Base-by-base conservation (phyloP, 2,888 invertebrate genomes). In the Lepidocyrtoides sp. region DNA sequence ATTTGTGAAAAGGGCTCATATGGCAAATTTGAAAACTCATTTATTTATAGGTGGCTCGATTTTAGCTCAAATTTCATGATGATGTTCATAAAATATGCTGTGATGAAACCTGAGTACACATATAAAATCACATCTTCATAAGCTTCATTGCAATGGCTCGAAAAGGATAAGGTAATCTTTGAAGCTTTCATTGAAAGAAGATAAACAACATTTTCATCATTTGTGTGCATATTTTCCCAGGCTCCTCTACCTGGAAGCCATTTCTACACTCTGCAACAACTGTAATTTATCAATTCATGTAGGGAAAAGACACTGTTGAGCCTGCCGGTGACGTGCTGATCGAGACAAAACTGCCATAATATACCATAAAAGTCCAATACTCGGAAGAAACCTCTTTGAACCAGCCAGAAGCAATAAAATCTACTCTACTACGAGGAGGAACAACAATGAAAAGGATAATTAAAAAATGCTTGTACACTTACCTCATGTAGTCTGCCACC, bases 371-470 rank as follows among this genome's bases (percentile, higher is more conserved):
- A 60, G 26, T 10, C 10, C 20, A 60, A 60, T 20, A 60, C 60
- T n/a, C 57, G 20, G 10, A 12, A 60, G 14, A 60, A 60, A 60
- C 60, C 23, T n/a, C 66, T 66, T 66, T 66, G 66, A 66, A 66
- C 66, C 66, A 14, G 32, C 32, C 29, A 32, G 66, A 32, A 66
- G 32, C 66, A 8, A 60, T 66, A 66, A 66, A 66, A 66, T 66
- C 60, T 20, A 60, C 23, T 66, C 66, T 66, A 32, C 32, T 8
- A 8, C 7, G 36, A 2, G 7, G 36, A 36, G 12, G 5, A 66
- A n/a, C 66, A 66, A 66, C 66, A 32, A 32, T 66, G 66, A 66
- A 66, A 66, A 66, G 32, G 66, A 26, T 66, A 66, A 66, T 66
- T 66, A 26, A 32, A 32, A 66, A 60, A 32, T 66, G 29, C n/a